These are phyloP conservation scores for Phymanthus crucifer DNA, from an alignment of 92 coral and sea anemone genomes.

Conservation along the genomic window DNA sequence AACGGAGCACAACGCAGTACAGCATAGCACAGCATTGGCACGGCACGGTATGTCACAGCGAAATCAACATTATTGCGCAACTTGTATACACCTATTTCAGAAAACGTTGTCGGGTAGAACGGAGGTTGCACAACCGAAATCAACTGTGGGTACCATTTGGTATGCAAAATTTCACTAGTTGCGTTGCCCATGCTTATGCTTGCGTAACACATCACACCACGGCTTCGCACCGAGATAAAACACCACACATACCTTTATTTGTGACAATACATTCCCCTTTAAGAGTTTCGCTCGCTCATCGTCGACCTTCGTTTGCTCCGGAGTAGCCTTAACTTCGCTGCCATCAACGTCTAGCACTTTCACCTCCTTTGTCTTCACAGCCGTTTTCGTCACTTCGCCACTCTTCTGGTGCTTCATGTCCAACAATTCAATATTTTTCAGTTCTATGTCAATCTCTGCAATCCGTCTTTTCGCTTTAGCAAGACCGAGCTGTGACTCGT, in stretches of 20 bases:
- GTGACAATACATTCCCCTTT: conserved; percentile 72
- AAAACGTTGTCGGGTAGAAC: too few species aligned
- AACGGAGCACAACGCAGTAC: too few species aligned
- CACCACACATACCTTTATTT: conserved; percentile 91
- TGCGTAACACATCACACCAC: too few species aligned
- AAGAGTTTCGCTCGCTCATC: conserved; percentile 54
- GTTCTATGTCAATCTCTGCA: conserved; percentile 85
- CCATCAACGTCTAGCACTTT: conserved; percentile 27
- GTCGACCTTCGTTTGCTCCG: conserved; percentile 14
- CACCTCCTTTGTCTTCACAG: conserved; percentile 38
- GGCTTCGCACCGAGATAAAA: too few species aligned
- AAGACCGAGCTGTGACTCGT: conserved; percentile 81
- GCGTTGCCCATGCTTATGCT: too few species aligned
- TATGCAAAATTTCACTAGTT: too few species aligned
- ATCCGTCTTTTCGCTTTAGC: conserved; percentile 87
- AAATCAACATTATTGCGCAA: too few species aligned
- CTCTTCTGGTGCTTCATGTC: conserved; percentile 58
- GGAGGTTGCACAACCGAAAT: too few species aligned
- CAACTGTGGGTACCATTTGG: too few species aligned
- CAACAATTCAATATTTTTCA: conserved; percentile 68
- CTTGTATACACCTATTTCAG: too few species aligned
- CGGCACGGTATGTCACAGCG: too few species aligned
- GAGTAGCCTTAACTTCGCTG: conserved; percentile 20
- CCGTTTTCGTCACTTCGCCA: conserved; percentile 43
- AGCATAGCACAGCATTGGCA: too few species aligned